Percentiles rank a stretch among this genome's conserved stretches.
Evolutionary conservation across 1,140 invertebrate genomes (phyloP).

Genomic region (Drosophila pseudoananassae): DNA sequence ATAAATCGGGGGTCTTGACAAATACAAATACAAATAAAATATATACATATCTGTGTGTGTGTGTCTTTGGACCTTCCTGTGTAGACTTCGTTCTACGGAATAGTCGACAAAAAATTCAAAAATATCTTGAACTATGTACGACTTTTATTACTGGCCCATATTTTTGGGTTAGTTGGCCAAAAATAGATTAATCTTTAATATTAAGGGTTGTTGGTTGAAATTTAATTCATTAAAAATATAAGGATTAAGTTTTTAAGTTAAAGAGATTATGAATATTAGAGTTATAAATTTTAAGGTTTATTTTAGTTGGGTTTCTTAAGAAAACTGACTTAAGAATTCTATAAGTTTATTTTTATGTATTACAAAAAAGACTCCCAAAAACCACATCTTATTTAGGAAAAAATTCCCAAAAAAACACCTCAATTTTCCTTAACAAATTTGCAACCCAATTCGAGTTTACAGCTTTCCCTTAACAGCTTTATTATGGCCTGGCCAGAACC

Average conservation of each 20-base stretch:
- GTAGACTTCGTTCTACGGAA: background rate
- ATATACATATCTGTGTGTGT: background rate
- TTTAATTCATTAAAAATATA: no score
- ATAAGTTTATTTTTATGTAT: no score
- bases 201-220: no score
- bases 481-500: constrained; percentile 37
- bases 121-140: constrained; percentile 1
- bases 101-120: no score
- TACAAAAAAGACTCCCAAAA: background rate
- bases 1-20: constrained; percentile 5
- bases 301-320: no score
- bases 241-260: no score
- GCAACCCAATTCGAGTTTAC: constrained; percentile 32
- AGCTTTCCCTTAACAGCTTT: constrained; percentile 73
- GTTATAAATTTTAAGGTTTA: no score
- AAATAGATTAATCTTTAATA: background rate
- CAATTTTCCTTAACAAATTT: constrained; percentile 18
- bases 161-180: background rate
- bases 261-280: no score
- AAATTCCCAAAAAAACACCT: background rate
- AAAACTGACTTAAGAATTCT: no score
- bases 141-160: background rate
- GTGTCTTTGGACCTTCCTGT: background rate
- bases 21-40: background rate
- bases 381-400: background rate